A percentile compares a stretch with the other conserved stretches of the same genome.
Conservation (phyloP, 2,888 invertebrate genomes). For the Ophraella communa region DNA sequence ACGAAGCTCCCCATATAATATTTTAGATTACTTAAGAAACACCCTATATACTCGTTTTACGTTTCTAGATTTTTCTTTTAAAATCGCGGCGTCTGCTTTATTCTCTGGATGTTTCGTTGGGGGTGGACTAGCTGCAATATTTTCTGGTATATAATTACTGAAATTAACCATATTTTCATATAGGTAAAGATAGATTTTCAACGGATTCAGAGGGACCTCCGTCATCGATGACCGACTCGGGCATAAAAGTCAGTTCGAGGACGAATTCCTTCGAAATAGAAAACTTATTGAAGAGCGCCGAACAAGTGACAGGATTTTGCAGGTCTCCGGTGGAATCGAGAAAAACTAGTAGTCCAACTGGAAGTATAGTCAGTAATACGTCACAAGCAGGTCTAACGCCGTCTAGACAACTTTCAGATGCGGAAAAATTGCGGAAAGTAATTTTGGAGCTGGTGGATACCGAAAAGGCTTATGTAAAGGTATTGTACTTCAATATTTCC, state of each 20-base stretch:
- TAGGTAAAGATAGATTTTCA: slow-evolving; percentile 80
- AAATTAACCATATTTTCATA: too few relatives aligned
- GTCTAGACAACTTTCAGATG: slow-evolving; percentile 87
- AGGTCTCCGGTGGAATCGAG: slow-evolving; percentile 87
- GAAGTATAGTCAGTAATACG: slow-evolving; percentile 65
- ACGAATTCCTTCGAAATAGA: slow-evolving; percentile 96
- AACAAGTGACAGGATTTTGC: slow-evolving; percentile 86
- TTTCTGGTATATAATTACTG: too few relatives aligned
- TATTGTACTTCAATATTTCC: slow-evolving; percentile 59
- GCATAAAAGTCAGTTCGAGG: slow-evolving; percentile 63
- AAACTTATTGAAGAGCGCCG: slow-evolving; percentile 83
- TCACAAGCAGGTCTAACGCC: slow-evolving; percentile 80
- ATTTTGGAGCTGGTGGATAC: slow-evolving; percentile 95
- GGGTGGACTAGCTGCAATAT: too few relatives aligned
- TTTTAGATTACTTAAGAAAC: too few relatives aligned
- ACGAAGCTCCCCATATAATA: too few relatives aligned
- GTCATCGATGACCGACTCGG: slow-evolving; percentile 60
- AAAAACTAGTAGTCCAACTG: slow-evolving; percentile 82
- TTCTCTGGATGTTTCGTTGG: too few relatives aligned
- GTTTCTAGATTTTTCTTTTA: too few relatives aligned
- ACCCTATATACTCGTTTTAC: too few relatives aligned
- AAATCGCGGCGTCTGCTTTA: too few relatives aligned
- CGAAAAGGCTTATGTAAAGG: slow-evolving; percentile 95
- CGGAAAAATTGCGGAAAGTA: slow-evolving; percentile 93
- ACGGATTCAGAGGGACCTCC: slow-evolving; percentile 69